Percentiles rank a stretch among this genome's conserved stretches.
phyloP scores from a whole-genome alignment of 2,113 vertebrate genomes.

The Hippocampus barbouri region DNA sequence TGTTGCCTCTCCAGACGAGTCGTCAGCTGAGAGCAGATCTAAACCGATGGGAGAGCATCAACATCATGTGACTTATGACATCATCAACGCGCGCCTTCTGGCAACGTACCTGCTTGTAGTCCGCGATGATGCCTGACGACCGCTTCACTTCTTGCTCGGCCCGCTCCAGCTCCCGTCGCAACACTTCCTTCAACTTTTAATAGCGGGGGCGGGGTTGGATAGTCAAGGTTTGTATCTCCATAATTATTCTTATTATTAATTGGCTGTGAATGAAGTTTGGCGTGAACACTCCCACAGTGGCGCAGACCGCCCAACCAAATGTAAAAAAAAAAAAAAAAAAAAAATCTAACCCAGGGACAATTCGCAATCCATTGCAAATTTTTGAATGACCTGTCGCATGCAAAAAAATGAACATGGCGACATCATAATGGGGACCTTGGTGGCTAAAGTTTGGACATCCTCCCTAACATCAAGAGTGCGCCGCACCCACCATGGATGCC shows the following conservation, averaged over 20 bases:
- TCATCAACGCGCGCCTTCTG: not conserved
- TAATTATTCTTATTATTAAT: too few relatives aligned
- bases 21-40: constrained; percentile 93
- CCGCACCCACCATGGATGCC: constrained; percentile 36
- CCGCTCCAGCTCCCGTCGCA: constrained; percentile 86
- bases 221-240: too few relatives aligned
- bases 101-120: constrained; percentile 87
- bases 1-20: constrained; percentile 85
- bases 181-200: constrained; percentile 83
- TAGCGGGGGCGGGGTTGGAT: too few relatives aligned
- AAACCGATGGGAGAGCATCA: constrained; percentile 38
- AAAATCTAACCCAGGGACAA: too few relatives aligned
- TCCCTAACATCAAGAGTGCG: not conserved
- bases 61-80: not conserved
- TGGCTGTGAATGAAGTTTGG: too few relatives aligned
- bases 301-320: too few relatives aligned
- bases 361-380: too few relatives aligned
- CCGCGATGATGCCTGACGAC: constrained; percentile 84
- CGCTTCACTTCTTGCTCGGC: constrained; percentile 84
- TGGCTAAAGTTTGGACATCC: too few relatives aligned
- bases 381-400: too few relatives aligned
- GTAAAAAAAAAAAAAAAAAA: too few relatives aligned
- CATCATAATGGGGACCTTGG: not conserved
- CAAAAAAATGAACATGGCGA: too few relatives aligned
- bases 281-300: too few relatives aligned